Evolutionary conservation across 2,888 invertebrate genomes (phyloP).

Genomic region (Aelia acuminata): DNA sequence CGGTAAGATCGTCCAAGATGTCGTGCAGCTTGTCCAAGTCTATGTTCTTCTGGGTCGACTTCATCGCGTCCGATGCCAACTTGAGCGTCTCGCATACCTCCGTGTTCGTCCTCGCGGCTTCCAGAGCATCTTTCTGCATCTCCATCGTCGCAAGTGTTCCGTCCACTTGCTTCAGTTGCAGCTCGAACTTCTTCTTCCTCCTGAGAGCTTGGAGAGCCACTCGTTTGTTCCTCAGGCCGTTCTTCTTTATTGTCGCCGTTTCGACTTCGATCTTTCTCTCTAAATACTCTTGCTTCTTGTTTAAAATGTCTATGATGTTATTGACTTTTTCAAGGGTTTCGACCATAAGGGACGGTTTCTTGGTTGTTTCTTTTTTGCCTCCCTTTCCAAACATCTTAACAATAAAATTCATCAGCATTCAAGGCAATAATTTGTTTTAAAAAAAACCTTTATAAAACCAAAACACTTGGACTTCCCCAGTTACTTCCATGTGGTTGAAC

Average conservation of each 20-base stretch:
- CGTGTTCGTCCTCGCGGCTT: constrained; percentile 97
- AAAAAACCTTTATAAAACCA: background rate
- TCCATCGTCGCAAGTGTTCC: constrained; percentile 97
- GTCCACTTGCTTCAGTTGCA: constrained; percentile 96
- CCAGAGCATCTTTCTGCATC: constrained; percentile 95
- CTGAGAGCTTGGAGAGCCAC: constrained; percentile 96
- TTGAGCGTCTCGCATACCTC: constrained; percentile 97
- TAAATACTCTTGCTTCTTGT: constrained; percentile 96
- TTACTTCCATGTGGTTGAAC: background rate
- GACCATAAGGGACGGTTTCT: constrained; percentile 87
- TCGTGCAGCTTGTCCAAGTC: constrained; percentile 98
- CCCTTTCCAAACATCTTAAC: background rate
- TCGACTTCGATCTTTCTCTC: constrained; percentile 95
- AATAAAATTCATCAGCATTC: background rate
- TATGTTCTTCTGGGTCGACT: constrained; percentile 94
- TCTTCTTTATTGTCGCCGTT: constrained; percentile 86
- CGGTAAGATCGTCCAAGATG: constrained; percentile 99
- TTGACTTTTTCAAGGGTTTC: constrained; percentile 97
- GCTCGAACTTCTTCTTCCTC: constrained; percentile 96
- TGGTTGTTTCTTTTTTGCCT: background rate
- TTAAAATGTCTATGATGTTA: constrained; percentile 95
- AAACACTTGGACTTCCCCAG: background rate
- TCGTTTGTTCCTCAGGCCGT: constrained; percentile 96
- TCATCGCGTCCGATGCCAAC: constrained; percentile 94
- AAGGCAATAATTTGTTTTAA: background rate